These are phyloP conservation scores for Takifugu rubripes DNA, from an alignment of 2,797 vertebrate species.

Conservation along the genomic window DNA sequence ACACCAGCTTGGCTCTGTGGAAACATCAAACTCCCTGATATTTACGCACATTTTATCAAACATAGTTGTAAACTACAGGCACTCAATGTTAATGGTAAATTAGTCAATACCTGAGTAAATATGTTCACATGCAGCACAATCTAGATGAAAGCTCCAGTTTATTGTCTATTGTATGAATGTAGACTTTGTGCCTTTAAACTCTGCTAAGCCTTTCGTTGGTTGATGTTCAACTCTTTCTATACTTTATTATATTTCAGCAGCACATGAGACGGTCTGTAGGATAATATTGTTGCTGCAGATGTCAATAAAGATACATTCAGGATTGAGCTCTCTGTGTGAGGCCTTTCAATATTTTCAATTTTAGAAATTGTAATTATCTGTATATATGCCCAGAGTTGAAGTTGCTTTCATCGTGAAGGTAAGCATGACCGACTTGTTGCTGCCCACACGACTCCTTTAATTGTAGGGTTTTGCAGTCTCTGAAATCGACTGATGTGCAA, in stretches of 20 bases:
- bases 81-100: conserved; percentile 33
- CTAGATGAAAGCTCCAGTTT: conserved; percentile 20
- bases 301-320: conserved; percentile 8
- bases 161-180: conserved; percentile 9
- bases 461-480: too few relatives aligned
- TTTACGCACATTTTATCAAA: conserved; percentile 1
- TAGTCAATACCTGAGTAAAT: conserved; percentile 27
- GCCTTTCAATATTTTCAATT: conserved; percentile 40
- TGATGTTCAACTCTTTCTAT: conserved; percentile 15
- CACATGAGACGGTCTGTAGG: conserved; percentile 16
- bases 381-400: conserved; percentile 9
- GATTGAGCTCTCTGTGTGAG: conserved; percentile 18
- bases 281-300: conserved; percentile 10
- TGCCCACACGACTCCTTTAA: too few relatives aligned
- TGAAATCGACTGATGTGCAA: too few relatives aligned
- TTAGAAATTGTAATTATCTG: conserved; percentile 19
- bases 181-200: conserved; percentile 45
- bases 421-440: conserved; percentile 11
- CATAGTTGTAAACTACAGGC: conserved; percentile 13
- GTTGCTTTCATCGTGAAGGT: conserved; percentile 14
- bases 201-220: conserved; percentile 31
- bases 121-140: conserved; percentile 27
- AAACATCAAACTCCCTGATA: background rate
- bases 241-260: conserved; percentile 1
- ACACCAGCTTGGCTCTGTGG: conserved; percentile 4